A percentile compares a stretch with the other conserved stretches of the same genome.
Conservation (phyloP, 2,888 invertebrate genomes). For the Dasypogon diadema region DNA sequence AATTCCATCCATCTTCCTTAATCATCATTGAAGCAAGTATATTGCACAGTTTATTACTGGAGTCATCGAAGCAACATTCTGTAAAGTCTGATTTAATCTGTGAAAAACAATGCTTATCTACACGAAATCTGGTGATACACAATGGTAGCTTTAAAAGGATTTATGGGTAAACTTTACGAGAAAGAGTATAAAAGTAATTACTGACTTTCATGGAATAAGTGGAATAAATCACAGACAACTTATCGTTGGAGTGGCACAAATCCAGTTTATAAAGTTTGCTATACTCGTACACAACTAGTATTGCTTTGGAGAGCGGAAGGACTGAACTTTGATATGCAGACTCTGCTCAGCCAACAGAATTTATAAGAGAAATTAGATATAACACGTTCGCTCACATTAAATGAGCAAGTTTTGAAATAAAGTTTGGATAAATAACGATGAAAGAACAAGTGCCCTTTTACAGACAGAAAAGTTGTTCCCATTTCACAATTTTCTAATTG, state of each 20-base stretch:
- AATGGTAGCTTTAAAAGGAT: slow-evolving; percentile 32
- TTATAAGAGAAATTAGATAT: slow-evolving; percentile 28
- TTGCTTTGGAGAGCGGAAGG: background rate
- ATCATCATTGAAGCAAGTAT: background rate
- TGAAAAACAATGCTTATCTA: slow-evolving; percentile 26
- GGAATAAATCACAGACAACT: slow-evolving; percentile 40
- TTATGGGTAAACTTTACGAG: slow-evolving; percentile 34
- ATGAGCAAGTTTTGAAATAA: slow-evolving; percentile 17
- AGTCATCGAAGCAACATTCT: slow-evolving; percentile 11
- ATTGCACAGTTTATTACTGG: background rate
- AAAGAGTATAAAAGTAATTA: slow-evolving; percentile 43
- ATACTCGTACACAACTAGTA: slow-evolving; percentile 14
- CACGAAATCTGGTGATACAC: background rate
- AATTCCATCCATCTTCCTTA: background rate
- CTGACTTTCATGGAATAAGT: slow-evolving; percentile 25
- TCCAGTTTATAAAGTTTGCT: slow-evolving; percentile 4
- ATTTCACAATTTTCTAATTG: background rate
- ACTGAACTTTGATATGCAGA: slow-evolving; percentile 22
- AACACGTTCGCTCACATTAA: slow-evolving; percentile 13
- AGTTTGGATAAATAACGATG: background rate
- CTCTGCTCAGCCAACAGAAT: background rate
- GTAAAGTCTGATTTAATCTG: slow-evolving; percentile 16
- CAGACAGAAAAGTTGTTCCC: background rate
- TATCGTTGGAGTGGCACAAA: slow-evolving; percentile 20
- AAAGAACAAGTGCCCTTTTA: background rate